Evolutionary conservation across 2,113 vertebrate genomes (phyloP).

Genomic region (Pomatostomus ruficeps): DNA sequence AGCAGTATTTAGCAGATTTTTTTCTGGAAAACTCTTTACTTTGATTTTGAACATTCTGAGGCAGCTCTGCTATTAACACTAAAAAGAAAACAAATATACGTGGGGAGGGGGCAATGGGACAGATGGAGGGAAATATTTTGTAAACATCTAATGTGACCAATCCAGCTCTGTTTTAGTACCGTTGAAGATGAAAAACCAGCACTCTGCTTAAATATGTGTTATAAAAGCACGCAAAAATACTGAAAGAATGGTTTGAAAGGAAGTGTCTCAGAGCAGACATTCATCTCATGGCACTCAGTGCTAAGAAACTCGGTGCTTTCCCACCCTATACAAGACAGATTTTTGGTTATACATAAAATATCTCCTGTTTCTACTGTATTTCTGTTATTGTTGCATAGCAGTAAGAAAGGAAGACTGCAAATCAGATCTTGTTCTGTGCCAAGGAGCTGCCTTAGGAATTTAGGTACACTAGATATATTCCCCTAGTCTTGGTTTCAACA

Average conservation of each 20-base stretch:
- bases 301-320: background rate
- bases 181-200: background rate
- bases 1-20: background rate
- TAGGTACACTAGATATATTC: background rate
- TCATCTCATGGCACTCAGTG: background rate
- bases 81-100: background rate
- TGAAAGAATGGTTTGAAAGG: background rate
- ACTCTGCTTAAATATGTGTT: background rate
- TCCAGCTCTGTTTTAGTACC: background rate
- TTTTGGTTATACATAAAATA: background rate
- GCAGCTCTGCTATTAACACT: background rate
- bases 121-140: background rate
- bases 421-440: background rate
- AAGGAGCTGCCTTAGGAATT: background rate
- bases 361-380: background rate
- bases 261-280: background rate
- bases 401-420: background rate
- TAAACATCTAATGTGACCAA: background rate
- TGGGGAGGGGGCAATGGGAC: fast-evolving
- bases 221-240: background rate
- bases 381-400: background rate
- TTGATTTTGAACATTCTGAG: background rate
- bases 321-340: background rate
- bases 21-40: background rate
- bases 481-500: background rate